Percentiles rank a stretch among this genome's conserved stretches.
Conservation (phyloP, 2,113 vertebrate genomes). For the Coptodon bakossiorum region DNA sequence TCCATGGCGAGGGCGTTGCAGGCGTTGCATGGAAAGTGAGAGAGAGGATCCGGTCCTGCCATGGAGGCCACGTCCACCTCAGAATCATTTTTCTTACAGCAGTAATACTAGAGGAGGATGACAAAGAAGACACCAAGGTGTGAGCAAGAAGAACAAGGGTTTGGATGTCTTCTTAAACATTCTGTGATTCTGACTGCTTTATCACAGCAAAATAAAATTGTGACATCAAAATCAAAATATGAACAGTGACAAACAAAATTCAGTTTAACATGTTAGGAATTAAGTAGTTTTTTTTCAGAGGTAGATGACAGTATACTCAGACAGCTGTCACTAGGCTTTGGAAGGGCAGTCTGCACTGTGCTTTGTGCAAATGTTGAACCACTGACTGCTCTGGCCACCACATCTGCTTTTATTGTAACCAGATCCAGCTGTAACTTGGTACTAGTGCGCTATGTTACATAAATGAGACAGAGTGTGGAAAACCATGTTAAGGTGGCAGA, state of each 20-base stretch:
- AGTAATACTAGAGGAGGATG: conserved; percentile 81
- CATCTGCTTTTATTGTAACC: not conserved
- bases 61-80: conserved; percentile 71
- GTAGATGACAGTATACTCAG: not conserved
- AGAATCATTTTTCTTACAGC: conserved; percentile 90
- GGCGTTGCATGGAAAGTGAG: conserved; percentile 80
- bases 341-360: not conserved
- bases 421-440: not conserved
- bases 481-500: not conserved
- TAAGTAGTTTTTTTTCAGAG: not conserved
- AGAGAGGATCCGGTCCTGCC: conserved; percentile 56
- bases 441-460: not conserved
- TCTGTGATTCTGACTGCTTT: not conserved
- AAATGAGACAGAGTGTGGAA: not conserved
- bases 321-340: not conserved
- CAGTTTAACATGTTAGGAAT: not conserved
- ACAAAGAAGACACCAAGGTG: not conserved
- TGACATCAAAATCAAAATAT: not conserved
- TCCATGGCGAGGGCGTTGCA: conserved; percentile 82
- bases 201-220: not conserved
- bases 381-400: not conserved
- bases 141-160: not conserved
- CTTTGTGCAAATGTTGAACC: not conserved
- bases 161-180: not conserved
- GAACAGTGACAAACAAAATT: not conserved